Evolutionary conservation across 2,113 vertebrate species (phyloP), one percentile per base, ranked within the genome.

Genomic region (Hyla sarda): DNA sequence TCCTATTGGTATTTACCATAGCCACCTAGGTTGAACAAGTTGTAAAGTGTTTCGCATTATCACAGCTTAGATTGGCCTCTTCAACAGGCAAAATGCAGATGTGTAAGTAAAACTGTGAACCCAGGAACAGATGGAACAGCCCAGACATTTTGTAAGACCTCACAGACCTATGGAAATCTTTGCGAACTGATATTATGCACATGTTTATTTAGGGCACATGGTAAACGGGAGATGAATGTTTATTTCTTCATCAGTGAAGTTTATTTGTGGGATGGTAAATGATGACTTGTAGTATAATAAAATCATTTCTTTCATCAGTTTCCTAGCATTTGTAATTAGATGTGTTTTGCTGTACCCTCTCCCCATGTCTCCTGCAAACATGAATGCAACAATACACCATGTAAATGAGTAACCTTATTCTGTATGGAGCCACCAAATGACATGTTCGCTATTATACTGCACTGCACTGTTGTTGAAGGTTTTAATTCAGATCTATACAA

Each of bases 261-360:
- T 58, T 28, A 34, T 34, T 16, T 45, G 56, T 62, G n/a, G 56
- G 56, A 45, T 80, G 50, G n/a, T 80, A 34, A 79, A 58, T 80
- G 77, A 32, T 23, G 41, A 25, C 28, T 25, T 80, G 67, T 45
- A 62, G 54, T 62, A 62, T 62, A 81, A 81, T 65, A 60, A 80
- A 60, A 62, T 28, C 56, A 17, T 25, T 47, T 23, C 58, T 62
- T 13, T 45, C n/a, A 62, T 62, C 37, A 14, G 28, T 81, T 45
- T 45, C 58, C 45, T 80, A 62, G 54, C 23, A 28, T 47, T 54
- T 23, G 45, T 77, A 65, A 81, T 81, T 62, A 28, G 28, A 81
- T 65, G 78, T 62, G n/a, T 60, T 41, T 47, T 80, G 23, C 19
- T 6, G 28, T 5, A 14, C 34, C n/a, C 8, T 81, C 78, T 47